Evolutionary conservation across 2,888 invertebrate species (phyloP), one percentile per base, ranked within the genome.

Genomic region (Chaitophorus viminalis): DNA sequence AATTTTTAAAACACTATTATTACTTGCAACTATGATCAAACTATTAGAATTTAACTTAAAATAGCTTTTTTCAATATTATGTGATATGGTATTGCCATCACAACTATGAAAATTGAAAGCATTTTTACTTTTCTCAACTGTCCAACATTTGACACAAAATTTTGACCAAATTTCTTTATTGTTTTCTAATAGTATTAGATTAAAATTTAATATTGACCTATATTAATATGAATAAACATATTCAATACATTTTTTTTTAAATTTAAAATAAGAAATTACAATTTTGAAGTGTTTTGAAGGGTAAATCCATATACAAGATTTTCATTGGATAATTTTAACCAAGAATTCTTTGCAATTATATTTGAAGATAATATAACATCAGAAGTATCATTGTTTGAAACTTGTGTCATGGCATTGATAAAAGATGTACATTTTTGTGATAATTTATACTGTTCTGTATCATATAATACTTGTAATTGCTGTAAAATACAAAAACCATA

Each of bases 241-340:
- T 29, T 6, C 29, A 36, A 86, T 29, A 77, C 21, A 52, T 33
- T 52, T 54, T 11, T 17, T 31, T 21, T 39, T n/a, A 25, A 0
- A 72, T 39, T 54, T 29, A 21, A 11, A 25, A 31, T 65, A n/a
- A n/a, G n/a, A n/a, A n/a, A n/a, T 74, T 87, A 87, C 87, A 87
- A 39, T 87, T 87, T 81, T 75, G 81, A 81, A 72, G 39, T 81
- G n/a, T 87, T 87, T 75, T 87, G 60, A 39, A 87, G 46, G 31
- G 87, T 87, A 87, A 87, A 87, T 31, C 87, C 87, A 29, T 74
- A 87, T 1, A 87, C 79, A n/a, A 87, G 72, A 72, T 87, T 72
- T 75, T 65, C 74, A 65, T 87, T 81, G 11, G 46, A 79, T 52
- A 87, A 81, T 65, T 81, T 81, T 60, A 81, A n/a, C 87, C 87